phyloP scores from a whole-genome alignment of 2,113 vertebrate species.

The Octodon degus region DNA sequence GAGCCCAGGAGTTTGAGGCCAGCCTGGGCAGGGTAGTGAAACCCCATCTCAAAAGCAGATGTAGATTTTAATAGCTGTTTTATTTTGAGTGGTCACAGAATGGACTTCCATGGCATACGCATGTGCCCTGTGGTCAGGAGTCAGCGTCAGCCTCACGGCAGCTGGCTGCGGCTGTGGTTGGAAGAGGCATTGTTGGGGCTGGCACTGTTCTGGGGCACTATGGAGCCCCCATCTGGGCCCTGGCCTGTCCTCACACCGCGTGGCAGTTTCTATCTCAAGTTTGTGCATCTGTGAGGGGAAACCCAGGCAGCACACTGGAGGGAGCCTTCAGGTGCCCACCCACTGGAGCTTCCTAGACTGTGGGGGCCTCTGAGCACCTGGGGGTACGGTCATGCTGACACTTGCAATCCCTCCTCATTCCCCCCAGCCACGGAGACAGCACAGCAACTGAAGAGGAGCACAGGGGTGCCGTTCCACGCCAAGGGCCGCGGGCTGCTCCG shows the following conservation, averaged over 20 bases:
- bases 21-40: not conserved
- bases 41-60: not conserved
- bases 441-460: slow-evolving; percentile 97
- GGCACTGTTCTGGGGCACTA: too few species aligned
- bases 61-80: not conserved
- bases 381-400: not conserved
- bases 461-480: slow-evolving; percentile 97
- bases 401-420: not conserved
- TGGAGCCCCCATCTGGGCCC: too few species aligned
- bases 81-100: not conserved
- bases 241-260: not conserved
- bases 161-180: rapidly evolving
- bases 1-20: not conserved
- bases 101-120: rapidly evolving
- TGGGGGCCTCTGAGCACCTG: not conserved
- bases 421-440: slow-evolving; percentile 95
- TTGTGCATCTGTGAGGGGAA: not conserved
- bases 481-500: slow-evolving; percentile 98
- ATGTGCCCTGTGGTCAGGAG: not conserved
- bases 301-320: not conserved
- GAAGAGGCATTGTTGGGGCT: rapidly evolving
- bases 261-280: not conserved
- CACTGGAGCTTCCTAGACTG: not conserved
- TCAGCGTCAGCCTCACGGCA: too few species aligned
- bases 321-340: not conserved